Conservation (phyloP, 2,113 vertebrate genomes). For the Corythornis madagascariensis region DNA sequence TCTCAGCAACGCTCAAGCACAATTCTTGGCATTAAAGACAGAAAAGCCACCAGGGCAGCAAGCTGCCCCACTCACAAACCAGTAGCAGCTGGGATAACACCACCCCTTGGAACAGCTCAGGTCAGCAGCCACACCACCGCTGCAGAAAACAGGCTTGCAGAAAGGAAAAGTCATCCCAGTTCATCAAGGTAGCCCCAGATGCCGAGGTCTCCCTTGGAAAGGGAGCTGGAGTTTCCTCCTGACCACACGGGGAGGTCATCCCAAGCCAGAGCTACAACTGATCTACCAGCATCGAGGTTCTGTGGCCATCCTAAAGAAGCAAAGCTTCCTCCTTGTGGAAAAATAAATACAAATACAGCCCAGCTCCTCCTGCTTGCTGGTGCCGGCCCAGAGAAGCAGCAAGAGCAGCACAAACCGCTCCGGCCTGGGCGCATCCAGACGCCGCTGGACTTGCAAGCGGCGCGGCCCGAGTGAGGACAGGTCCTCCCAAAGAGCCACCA, state of each 20-base stretch:
- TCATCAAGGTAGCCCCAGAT: not conserved
- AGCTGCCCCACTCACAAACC: not conserved
- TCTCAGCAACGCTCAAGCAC: conserved; percentile 3
- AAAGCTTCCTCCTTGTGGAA: not conserved
- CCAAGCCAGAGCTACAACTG: not conserved
- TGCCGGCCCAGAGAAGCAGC: fast-evolving
- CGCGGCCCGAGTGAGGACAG: not conserved
- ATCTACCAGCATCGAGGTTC: not conserved
- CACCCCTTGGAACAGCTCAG: not conserved
- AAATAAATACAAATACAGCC: too few species aligned
- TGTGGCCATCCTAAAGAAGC: not conserved
- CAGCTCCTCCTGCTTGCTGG: not conserved
- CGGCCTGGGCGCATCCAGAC: not conserved
- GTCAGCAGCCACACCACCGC: not conserved
- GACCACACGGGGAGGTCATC: not conserved
- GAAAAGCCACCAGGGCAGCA: not conserved
- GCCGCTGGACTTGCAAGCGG: not conserved
- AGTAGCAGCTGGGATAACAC: not conserved
- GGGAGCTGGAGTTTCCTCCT: not conserved
- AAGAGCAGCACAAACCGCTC: not conserved
- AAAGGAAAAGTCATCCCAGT: not conserved
- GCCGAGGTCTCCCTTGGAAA: not conserved
- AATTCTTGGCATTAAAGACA: not conserved
- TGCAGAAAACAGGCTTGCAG: not conserved
- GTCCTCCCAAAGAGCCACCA: not conserved